These are phyloP conservation scores for Drosophila bunnanda DNA, from an alignment of 2,888 invertebrate genomes.

Conservation along the genomic window DNA sequence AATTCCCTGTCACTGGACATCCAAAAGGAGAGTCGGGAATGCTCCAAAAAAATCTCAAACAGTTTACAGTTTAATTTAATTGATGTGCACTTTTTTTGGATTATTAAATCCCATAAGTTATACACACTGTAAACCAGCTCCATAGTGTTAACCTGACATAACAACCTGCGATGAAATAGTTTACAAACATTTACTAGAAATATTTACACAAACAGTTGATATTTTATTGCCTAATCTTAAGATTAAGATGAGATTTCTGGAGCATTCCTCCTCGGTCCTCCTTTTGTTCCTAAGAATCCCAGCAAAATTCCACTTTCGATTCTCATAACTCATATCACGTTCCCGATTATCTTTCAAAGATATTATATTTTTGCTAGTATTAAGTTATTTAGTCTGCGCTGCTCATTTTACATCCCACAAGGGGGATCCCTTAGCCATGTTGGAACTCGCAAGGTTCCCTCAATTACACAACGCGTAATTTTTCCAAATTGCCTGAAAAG, in stretches of 20 bases:
- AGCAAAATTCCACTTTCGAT: slow-evolving; percentile 3
- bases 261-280: slow-evolving; percentile 4
- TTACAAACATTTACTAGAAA: slow-evolving; percentile 1
- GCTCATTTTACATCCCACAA: slow-evolving; percentile 33
- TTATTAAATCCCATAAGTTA: background rate
- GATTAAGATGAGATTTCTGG: slow-evolving; percentile 1
- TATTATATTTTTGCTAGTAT: slow-evolving; percentile 36
- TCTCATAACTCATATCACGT: slow-evolving; percentile 14
- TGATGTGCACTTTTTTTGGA: background rate
- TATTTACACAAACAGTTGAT: slow-evolving; percentile 10
- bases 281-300: background rate
- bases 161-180: slow-evolving; percentile 7
- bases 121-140: slow-evolving; percentile 1
- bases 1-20: background rate
- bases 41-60: background rate
- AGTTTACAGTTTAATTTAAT: slow-evolving; percentile 5
- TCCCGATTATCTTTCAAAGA: slow-evolving; percentile 32
- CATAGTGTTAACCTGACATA: slow-evolving; percentile 8
- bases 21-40: background rate
- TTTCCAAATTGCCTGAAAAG: slow-evolving; percentile 55
- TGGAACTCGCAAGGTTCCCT: slow-evolving; percentile 6
- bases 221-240: slow-evolving; percentile 13
- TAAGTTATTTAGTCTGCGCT: slow-evolving; percentile 22
- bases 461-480: slow-evolving; percentile 32
- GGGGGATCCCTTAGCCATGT: slow-evolving; percentile 17